These are phyloP conservation scores for Ramazzottius varieornatus DNA, from an alignment of 2,888 invertebrate genomes.

Conservation along the genomic window DNA sequence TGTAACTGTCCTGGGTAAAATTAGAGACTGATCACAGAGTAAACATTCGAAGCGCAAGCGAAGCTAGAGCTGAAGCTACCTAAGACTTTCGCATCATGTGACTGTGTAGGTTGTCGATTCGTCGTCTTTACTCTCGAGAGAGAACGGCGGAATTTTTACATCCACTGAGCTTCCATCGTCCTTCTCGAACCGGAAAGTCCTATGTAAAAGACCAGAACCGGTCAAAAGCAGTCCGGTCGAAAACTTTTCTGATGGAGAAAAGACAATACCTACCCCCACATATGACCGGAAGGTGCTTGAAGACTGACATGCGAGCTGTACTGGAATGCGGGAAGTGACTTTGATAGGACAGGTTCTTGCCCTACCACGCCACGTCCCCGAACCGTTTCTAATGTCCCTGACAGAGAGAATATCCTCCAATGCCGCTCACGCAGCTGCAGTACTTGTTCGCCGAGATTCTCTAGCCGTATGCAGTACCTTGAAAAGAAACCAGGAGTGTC, in stretches of 20 bases:
- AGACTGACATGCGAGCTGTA: slow-evolving; percentile 89
- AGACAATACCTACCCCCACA: slow-evolving; percentile 39
- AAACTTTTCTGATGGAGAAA: not conserved
- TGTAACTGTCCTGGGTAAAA: too few relatives aligned
- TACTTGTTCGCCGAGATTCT: slow-evolving; percentile 63
- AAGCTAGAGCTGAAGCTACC: too few relatives aligned
- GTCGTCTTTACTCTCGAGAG: slow-evolving; percentile 72
- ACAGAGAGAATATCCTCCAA: slow-evolving; percentile 81
- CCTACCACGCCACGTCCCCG: slow-evolving; percentile 88
- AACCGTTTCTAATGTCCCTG: slow-evolving; percentile 50
- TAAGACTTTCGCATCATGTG: too few relatives aligned
- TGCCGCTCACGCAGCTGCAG: slow-evolving; percentile 85
- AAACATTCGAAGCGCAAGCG: too few relatives aligned
- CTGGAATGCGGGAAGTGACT: slow-evolving; percentile 71
- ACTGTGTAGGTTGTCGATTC: not conserved
- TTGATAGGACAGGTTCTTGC: slow-evolving; percentile 73
- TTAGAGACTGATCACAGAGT: too few relatives aligned
- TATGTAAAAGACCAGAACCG: slow-evolving; percentile 31
- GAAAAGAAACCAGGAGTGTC: not conserved
- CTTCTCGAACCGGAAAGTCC: slow-evolving; percentile 84
- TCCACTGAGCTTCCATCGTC: slow-evolving; percentile 90
- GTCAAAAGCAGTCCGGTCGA: not conserved
- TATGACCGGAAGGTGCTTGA: slow-evolving; percentile 87
- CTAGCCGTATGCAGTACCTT: slow-evolving; percentile 67
- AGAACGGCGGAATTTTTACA: slow-evolving; percentile 87